Evolutionary conservation across 2,797 vertebrate species (phyloP), one percentile per base, ranked within the genome.

Genomic region (Sternotherus odoratus): DNA sequence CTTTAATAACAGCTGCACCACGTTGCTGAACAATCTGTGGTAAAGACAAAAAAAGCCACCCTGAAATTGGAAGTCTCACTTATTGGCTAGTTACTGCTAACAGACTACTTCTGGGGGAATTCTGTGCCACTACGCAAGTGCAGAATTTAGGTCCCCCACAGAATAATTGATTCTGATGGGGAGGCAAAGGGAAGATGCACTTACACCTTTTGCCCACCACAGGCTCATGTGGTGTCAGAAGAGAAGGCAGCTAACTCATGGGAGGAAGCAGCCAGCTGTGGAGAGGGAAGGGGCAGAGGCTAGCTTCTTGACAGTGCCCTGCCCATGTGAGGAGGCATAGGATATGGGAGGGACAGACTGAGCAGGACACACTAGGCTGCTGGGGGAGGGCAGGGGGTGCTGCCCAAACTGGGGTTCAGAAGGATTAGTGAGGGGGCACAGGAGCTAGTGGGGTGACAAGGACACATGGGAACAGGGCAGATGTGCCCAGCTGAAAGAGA

Each of bases 1-100:
- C 99, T 95, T 99, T 99, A 97, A 99, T 99, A 95, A 99, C 99
- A 1, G 99, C 99, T 10, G 99, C 99, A 1, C 99, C 99, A 33
- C 99, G 98, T 96, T 98, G 99, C 96, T 99, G 99, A 95, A 99
- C 99, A 2, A 98, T 99, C 99, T 99, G 97, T 56, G 91, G 36
- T 80, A 24, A 79, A 91, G 77, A 69, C 50, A 80, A 36, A 85
- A 54, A 81, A 49, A 89, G 1, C 48, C 46, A 5, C 17, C 36
- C n/a, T n/a, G n/a, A n/a, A n/a, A n/a, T n/a, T n/a, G n/a, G n/a
- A n/a, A n/a, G n/a, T n/a, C n/a, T n/a, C n/a, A n/a, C n/a, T n/a
- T n/a, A n/a, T n/a, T n/a, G n/a, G n/a, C 49, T 24, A 86, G 12
- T 48, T 46, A 60, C 23, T 8, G 43, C 30, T 10, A 69, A 43